Percentiles rank a stretch among this genome's conserved stretches.
These are phyloP conservation scores for Lophotis ruficrista DNA, from an alignment of 2,113 vertebrate species.

Conservation along the genomic window DNA sequence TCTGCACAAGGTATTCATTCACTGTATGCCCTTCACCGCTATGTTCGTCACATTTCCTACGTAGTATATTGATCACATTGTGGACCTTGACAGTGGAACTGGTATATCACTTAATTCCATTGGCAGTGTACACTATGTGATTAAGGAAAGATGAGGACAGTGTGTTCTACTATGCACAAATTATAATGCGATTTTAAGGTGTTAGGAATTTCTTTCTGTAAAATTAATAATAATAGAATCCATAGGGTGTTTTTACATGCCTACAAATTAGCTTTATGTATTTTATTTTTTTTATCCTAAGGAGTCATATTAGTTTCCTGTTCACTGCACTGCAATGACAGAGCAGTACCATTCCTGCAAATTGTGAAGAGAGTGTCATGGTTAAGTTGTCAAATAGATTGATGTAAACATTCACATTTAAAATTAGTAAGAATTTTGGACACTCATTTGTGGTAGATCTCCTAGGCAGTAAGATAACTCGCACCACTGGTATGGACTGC, in stretches of 20 bases:
- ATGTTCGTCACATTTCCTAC: neutral
- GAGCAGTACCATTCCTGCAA: neutral
- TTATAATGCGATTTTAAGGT: neutral
- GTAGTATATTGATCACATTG: neutral
- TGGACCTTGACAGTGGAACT: neutral
- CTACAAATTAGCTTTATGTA: neutral
- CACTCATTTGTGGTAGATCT: neutral
- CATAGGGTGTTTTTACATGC: neutral
- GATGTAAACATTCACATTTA: neutral
- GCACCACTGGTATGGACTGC: neutral
- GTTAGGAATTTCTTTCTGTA: neutral
- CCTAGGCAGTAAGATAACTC: neutral
- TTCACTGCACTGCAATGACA: neutral
- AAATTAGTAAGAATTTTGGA: neutral
- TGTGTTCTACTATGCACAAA: neutral
- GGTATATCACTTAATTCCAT: neutral
- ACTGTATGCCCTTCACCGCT: slow-evolving; percentile 8
- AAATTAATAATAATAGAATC: neutral
- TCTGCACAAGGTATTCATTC: slow-evolving; percentile 41
- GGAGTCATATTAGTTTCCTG: neutral
- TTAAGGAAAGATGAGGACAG: neutral
- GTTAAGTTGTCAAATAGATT: neutral
- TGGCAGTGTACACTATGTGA: neutral
- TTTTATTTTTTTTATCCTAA: neutral
- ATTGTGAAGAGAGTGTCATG: neutral